phyloP scores from a whole-genome alignment of 1,140 invertebrate species.

The Musca vetustissima region DNA sequence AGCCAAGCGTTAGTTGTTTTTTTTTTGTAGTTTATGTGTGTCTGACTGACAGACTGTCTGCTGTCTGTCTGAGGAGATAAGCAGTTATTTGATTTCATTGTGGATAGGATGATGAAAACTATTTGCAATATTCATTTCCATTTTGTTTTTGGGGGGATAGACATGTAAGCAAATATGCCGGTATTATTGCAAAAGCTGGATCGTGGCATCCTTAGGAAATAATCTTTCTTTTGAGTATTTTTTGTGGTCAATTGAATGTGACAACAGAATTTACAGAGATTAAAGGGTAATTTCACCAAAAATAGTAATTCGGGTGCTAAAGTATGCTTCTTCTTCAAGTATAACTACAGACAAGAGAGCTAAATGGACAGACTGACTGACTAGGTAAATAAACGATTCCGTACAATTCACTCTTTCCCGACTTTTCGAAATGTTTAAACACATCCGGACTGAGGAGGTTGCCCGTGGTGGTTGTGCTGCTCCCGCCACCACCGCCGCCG shows the following conservation, averaged over 20 bases:
- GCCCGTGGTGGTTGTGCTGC: neutral
- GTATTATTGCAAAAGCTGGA: too few relatives aligned
- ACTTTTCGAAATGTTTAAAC: constrained; percentile 51
- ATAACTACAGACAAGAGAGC: neutral
- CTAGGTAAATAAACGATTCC: constrained; percentile 28
- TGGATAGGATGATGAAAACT: too few relatives aligned
- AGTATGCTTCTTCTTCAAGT: constrained; percentile 23
- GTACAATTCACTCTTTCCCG: constrained; percentile 50
- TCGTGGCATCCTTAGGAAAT: too few relatives aligned
- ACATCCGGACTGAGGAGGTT: constrained; percentile 40
- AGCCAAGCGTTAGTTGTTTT: constrained; percentile 15
- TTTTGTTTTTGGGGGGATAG: too few relatives aligned
- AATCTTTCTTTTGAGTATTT: too few relatives aligned
- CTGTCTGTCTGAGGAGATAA: too few relatives aligned
- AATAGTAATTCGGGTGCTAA: neutral
- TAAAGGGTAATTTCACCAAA: neutral
- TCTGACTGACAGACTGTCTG: too few relatives aligned
- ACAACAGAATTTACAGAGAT: too few relatives aligned
- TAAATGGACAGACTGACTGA: neutral
- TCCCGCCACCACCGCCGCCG: neutral
- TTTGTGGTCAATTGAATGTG: too few relatives aligned
- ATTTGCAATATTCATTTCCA: too few relatives aligned
- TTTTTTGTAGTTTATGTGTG: constrained; percentile 28
- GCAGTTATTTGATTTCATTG: too few relatives aligned
- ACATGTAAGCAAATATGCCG: too few relatives aligned